Evolutionary conservation across 2,888 invertebrate genomes (phyloP), one percentile per base, ranked within the genome.

Genomic region (Scelioninae gen. 2): DNA sequence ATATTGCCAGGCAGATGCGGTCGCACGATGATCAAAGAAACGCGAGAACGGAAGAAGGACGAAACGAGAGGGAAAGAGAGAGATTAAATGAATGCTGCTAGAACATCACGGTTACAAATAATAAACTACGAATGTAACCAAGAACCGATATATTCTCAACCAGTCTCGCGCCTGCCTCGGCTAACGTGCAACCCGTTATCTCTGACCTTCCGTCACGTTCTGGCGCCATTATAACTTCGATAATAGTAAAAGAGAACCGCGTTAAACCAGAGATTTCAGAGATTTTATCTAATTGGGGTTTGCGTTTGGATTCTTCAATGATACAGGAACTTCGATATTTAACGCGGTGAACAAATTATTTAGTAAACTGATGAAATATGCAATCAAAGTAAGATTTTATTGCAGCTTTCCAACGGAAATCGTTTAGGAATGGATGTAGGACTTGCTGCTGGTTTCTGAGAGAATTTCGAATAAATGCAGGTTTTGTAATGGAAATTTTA

Each of bases 1-100:
- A 84, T 84, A 84, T 84, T 84, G 82, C 83, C 79, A 81, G 81
- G 83, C 84, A 84, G 84, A 84, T 84, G 84, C 84, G 84, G 84
- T 84, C 83, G 84, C 84, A 84, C 83, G 82, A 81, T 84, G 84
- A 84, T 84, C 84, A 84, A 84, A 84, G 84, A 84, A 84, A 84
- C 82, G 80, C 83, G 64, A 64, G 55, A 64, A 83, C 84, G 83
- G 41, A 64, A 64, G 55, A 46, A 81, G 81, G 83, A 65, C 35
- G n/a, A 39, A 65, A 39, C 16, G 48, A 39, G 57, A 31, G 22
- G 28, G 33, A 57, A 19, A 46, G 83, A 84, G 83, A 84, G 83
- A 84, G 83, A 84, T 84, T 84, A 84, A 84, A 84, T 84, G 83
- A 82, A 84, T 83, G 81, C 84, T 83, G 84, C 81, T 82, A 83